Conservation (phyloP, 2,888 invertebrate species). For the Athalia cordata region DNA sequence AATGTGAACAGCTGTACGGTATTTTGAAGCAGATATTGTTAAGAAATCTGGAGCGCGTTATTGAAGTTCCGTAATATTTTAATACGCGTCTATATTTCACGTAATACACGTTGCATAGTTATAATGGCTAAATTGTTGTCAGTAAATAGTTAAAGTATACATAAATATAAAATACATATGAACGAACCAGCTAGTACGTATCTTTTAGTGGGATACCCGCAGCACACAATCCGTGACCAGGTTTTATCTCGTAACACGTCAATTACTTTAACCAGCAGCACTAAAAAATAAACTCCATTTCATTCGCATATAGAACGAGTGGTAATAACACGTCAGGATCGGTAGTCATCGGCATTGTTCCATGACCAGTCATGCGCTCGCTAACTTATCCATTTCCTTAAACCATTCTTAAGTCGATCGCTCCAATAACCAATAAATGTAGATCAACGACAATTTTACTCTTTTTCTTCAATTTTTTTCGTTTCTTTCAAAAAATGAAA, state of each 20-base stretch:
- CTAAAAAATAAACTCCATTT: conserved; percentile 36
- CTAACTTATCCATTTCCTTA: conserved; percentile 31
- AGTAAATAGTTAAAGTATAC: too few relatives aligned
- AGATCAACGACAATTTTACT: neutral
- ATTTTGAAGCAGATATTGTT: too few relatives aligned
- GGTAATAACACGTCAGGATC: conserved; percentile 42
- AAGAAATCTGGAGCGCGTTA: too few relatives aligned
- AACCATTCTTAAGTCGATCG: conserved; percentile 14
- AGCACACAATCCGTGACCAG: conserved; percentile 23
- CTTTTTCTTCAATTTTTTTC: neutral
- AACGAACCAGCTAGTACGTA: neutral
- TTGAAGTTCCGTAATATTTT: too few relatives aligned
- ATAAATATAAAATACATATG: too few relatives aligned
- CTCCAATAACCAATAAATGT: conserved; percentile 4
- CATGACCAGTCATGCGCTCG: conserved; percentile 37
- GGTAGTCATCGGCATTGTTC: conserved; percentile 46
- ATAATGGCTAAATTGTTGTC: too few relatives aligned
- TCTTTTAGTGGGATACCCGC: conserved; percentile 18
- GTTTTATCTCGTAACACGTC: conserved; percentile 41
- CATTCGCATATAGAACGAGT: conserved; percentile 40
- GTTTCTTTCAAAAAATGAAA: too few relatives aligned
- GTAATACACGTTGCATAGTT: too few relatives aligned
- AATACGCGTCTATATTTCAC: too few relatives aligned
- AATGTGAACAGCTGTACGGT: too few relatives aligned
- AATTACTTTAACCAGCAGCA: conserved; percentile 38